Percentiles rank a stretch among this genome's conserved stretches.
phyloP scores from a whole-genome alignment of 2,113 vertebrate genomes.

The Saimiri boliviensis region DNA sequence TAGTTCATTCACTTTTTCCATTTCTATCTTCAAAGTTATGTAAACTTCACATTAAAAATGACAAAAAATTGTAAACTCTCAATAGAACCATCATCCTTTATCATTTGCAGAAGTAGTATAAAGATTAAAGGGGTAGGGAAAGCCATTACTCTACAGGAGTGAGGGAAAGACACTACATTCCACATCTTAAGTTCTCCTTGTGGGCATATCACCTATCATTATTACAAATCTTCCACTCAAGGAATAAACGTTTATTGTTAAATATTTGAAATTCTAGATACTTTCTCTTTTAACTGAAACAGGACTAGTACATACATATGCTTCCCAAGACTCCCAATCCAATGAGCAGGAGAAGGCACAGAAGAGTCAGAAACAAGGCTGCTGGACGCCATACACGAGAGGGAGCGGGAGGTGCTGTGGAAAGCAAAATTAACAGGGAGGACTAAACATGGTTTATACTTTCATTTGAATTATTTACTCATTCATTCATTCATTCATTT shows the following conservation, averaged over 20 bases:
- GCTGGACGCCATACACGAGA: not conserved
- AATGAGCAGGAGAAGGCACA: slow-evolving; percentile 58
- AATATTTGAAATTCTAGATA: not conserved
- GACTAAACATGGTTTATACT: not conserved
- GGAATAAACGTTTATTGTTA: not conserved
- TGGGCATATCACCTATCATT: not conserved
- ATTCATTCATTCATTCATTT: not conserved
- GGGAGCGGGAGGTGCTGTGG: not conserved
- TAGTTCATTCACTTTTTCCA: slow-evolving; percentile 8
- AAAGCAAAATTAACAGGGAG: not conserved
- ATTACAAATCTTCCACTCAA: not conserved
- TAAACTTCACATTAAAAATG: slow-evolving; percentile 36
- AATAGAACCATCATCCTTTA: not conserved
- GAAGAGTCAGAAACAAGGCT: not conserved
- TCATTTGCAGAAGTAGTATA: not conserved
- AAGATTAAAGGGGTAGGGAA: not conserved
- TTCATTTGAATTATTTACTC: not conserved
- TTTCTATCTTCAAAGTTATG: slow-evolving; percentile 2
- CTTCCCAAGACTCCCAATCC: slow-evolving; percentile 55
- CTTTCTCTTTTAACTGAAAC: not conserved
- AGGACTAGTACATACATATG: slow-evolving; percentile 54
- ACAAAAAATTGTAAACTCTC: not conserved
- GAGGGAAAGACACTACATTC: not conserved
- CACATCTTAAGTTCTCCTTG: not conserved
- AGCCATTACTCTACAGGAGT: not conserved